Conservation (phyloP, 2,888 invertebrate species). For the Megastigmus dorsalis region DNA sequence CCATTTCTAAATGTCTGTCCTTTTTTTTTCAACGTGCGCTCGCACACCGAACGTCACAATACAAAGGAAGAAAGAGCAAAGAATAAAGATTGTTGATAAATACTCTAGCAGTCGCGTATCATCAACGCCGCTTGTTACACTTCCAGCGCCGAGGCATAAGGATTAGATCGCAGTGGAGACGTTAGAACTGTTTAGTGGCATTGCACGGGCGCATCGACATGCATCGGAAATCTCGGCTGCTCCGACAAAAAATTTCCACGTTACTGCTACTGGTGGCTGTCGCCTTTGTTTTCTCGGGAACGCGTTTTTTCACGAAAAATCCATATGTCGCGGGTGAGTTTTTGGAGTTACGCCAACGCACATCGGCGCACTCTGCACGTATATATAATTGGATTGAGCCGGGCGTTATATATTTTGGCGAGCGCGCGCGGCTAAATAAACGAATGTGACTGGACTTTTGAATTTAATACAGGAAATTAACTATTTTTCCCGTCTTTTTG, state of each 20-base stretch:
- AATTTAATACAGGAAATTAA: conserved; percentile 1
- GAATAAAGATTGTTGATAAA: conserved; percentile 8
- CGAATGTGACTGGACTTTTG: neutral
- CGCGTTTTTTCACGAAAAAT: conserved; percentile 38
- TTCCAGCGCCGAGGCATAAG: neutral
- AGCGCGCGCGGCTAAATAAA: neutral
- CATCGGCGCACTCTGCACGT: too few relatives aligned
- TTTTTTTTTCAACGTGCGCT: neutral
- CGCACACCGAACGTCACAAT: neutral
- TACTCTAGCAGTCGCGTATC: neutral
- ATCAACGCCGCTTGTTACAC: neutral
- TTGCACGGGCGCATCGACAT: conserved; percentile 35
- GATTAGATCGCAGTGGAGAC: neutral
- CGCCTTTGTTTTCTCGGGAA: conserved; percentile 20
- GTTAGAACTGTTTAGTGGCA: conserved; percentile 11
- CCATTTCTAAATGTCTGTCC: neutral
- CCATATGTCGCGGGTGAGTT: conserved; percentile 51
- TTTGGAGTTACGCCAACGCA: conserved; percentile 9
- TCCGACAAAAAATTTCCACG: neutral
- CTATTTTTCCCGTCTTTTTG: neutral
- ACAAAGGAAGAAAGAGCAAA: neutral
- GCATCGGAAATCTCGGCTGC: conserved; percentile 42
- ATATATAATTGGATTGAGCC: neutral
- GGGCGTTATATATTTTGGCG: too few relatives aligned
- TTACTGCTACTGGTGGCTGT: neutral